phyloP scores from a whole-genome alignment of 2,888 invertebrate species.

The Tetragonula carbonaria region DNA sequence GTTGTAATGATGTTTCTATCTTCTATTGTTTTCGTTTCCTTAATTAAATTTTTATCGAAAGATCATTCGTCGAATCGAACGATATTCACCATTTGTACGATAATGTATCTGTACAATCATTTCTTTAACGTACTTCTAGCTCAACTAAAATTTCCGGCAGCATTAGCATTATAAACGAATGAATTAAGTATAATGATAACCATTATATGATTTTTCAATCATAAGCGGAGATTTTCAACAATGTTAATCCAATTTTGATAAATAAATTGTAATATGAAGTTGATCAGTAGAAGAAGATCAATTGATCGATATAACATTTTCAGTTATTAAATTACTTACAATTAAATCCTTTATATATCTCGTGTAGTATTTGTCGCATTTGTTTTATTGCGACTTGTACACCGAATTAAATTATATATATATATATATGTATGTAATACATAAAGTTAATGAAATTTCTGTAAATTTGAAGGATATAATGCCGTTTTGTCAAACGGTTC shows the following conservation, averaged over 20 bases:
- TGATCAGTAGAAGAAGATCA: not conserved
- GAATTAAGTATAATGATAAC: not conserved
- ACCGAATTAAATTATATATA: constrained; percentile 2
- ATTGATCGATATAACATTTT: not conserved
- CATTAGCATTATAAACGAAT: constrained; percentile 6
- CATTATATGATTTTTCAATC: not conserved
- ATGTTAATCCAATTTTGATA: constrained; percentile 26
- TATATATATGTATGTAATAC: not conserved
- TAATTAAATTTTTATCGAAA: constrained; percentile 3
- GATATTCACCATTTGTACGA: not conserved
- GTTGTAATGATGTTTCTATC: constrained; percentile 35
- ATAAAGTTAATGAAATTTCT: not conserved
- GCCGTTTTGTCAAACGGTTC: not conserved
- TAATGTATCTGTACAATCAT: not conserved
- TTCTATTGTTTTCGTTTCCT: constrained; percentile 8
- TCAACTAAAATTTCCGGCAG: constrained; percentile 13
- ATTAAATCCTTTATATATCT: not conserved
- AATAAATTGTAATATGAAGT: constrained; percentile 19
- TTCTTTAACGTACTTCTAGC: constrained; percentile 5
- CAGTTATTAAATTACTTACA: constrained; percentile 7
- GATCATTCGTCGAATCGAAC: not conserved
- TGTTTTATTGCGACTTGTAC: not conserved
- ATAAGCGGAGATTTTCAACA: not conserved
- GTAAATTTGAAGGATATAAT: not conserved
- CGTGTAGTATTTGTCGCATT: not conserved